Conservation (phyloP, 1,140 invertebrate genomes). For the Neodiprion virginianus region DNA sequence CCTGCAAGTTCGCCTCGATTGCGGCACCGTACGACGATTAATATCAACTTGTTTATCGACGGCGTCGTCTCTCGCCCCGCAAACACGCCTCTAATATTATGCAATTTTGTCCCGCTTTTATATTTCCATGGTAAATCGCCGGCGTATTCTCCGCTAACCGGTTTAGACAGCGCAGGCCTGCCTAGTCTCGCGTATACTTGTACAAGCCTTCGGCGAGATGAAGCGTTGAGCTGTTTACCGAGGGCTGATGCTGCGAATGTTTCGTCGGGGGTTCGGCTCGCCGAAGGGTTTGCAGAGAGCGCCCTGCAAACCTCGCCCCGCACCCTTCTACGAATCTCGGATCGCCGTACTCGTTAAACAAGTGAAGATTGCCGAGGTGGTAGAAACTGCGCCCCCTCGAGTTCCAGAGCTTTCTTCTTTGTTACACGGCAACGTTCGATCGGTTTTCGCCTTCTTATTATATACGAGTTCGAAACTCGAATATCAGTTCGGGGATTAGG, state of each 20-base stretch:
- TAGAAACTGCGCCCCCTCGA: too few relatives aligned
- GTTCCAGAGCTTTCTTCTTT: too few relatives aligned
- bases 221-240: neutral
- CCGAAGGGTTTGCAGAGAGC: neutral
- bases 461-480: too few relatives aligned
- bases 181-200: neutral
- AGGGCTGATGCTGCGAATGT: neutral
- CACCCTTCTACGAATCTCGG: neutral
- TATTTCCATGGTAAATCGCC: neutral
- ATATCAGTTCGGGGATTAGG: too few relatives aligned
- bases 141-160: neutral
- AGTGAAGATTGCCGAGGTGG: neutral
- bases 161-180: neutral
- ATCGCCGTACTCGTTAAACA: neutral
- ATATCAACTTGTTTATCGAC: conserved; percentile 5
- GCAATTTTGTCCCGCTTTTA: neutral
- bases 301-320: neutral
- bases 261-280: neutral
- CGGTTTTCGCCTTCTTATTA: too few relatives aligned
- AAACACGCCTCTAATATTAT: neutral
- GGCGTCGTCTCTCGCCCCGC: neutral
- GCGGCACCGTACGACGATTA: neutral
- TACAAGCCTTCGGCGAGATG: neutral
- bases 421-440: too few relatives aligned
- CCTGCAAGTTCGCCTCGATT: too few relatives aligned